phyloP scores from a whole-genome alignment of 2,888 invertebrate genomes.

The Siphonodentalium dalli region DNA sequence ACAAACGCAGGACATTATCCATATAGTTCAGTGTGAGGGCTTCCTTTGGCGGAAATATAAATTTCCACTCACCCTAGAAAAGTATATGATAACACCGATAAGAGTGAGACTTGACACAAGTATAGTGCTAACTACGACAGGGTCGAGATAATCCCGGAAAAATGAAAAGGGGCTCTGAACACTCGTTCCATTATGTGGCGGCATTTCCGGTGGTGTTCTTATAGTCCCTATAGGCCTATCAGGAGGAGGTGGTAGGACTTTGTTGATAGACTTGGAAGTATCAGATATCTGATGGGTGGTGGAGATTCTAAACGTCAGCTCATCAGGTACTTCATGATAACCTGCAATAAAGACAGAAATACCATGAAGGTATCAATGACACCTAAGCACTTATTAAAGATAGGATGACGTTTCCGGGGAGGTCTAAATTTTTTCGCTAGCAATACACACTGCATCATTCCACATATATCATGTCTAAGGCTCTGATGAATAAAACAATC shows the following conservation, averaged over 20 bases:
- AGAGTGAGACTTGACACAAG: slow-evolving; percentile 39
- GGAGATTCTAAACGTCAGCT: slow-evolving; percentile 42
- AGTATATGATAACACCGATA: slow-evolving; percentile 40
- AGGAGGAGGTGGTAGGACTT: slow-evolving; percentile 27
- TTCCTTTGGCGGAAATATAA: no score
- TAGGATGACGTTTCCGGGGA: no score
- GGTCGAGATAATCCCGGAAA: slow-evolving; percentile 31
- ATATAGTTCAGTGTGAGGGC: no score
- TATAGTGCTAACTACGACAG: slow-evolving; percentile 45
- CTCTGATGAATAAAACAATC: no score
- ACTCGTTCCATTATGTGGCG: no score
- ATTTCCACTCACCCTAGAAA: slow-evolving; percentile 49
- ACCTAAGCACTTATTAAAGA: background rate
- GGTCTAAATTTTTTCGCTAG: no score
- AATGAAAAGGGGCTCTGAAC: no score
- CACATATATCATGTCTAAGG: no score
- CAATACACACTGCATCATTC: no score
- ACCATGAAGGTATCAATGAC: background rate
- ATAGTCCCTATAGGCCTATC: no score
- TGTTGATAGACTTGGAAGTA: slow-evolving; percentile 30
- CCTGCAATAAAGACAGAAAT: slow-evolving; percentile 35
- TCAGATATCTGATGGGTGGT: slow-evolving; percentile 49
- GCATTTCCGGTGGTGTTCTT: no score
- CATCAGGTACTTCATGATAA: slow-evolving; percentile 61
- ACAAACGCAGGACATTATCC: no score